phyloP scores from a whole-genome alignment of 53 echinoderm and acorn worm genomes.

The Antedon mediterranea region DNA sequence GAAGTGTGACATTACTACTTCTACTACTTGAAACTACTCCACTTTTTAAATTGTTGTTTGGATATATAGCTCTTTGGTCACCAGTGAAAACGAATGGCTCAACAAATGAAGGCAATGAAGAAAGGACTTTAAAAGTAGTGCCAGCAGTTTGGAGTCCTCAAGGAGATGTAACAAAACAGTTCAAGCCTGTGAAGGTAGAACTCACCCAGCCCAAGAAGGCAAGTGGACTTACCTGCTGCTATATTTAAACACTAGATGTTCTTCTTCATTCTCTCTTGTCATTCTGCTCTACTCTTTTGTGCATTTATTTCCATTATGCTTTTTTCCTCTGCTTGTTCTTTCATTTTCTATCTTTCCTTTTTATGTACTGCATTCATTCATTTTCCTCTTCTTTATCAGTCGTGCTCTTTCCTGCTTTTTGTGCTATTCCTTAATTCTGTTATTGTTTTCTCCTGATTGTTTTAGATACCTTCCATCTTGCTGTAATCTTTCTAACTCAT shows the following conservation, averaged over 20 bases:
- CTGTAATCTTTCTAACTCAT: too few species aligned
- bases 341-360: neutral
- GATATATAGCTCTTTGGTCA: slow-evolving; percentile 1
- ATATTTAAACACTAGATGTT: neutral
- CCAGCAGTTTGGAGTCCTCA: slow-evolving; percentile 46
- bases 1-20: too few species aligned
- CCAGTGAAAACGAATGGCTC: neutral
- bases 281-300: neutral
- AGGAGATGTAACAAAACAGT: slow-evolving; percentile 31
- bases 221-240: neutral
- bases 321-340: neutral
- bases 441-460: too few species aligned
- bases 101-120: neutral
- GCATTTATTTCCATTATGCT: too few species aligned
- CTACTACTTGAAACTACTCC: too few species aligned
- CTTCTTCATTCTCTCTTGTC: neutral
- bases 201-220: neutral
- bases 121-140: slow-evolving; percentile 1
- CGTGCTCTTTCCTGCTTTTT: neutral
- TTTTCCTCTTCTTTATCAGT: neutral
- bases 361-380: neutral
- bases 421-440: too few species aligned
- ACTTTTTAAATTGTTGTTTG: too few species aligned
- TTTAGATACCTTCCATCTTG: too few species aligned
- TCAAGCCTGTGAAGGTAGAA: slow-evolving; percentile 53